Conservation (phyloP, 2,797 vertebrate genomes). For the Acropternis orthonyx region DNA sequence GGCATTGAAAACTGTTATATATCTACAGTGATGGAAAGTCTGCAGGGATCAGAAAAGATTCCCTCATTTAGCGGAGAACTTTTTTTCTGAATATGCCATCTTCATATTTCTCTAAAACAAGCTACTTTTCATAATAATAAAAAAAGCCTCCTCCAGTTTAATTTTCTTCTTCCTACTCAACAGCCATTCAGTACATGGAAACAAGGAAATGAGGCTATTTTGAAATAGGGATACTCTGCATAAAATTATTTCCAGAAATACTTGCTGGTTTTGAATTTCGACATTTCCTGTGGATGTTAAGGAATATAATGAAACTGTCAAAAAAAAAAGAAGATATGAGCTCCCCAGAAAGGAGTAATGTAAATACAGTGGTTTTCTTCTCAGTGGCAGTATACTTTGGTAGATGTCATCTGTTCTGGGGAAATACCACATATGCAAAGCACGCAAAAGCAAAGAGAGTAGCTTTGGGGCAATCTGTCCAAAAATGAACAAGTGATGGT, state of each 20-base stretch:
- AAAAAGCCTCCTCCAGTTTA: not conserved
- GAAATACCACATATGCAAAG: not conserved
- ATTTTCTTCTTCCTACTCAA: not conserved
- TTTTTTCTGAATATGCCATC: not conserved
- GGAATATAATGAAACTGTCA: not conserved
- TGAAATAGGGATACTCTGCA: not conserved
- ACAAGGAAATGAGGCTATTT: slow-evolving; percentile 4
- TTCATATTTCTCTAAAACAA: not conserved
- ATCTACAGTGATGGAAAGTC: not conserved
- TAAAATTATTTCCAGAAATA: slow-evolving; percentile 2
- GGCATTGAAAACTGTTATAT: not conserved
- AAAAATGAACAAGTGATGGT: not conserved
- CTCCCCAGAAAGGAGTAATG: not conserved
- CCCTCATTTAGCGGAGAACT: not conserved
- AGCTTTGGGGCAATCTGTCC: not conserved
- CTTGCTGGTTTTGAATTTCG: not conserved
- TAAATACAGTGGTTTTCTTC: not conserved
- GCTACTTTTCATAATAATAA: not conserved
- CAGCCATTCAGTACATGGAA: not conserved
- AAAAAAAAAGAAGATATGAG: not conserved
- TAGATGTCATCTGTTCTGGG: not conserved
- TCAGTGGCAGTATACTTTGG: not conserved
- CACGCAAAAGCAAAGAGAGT: not conserved
- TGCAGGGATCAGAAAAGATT: not conserved
- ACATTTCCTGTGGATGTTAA: not conserved